These are phyloP conservation scores for Morus bassanus DNA, from an alignment of 2,797 vertebrate species.

Conservation along the genomic window DNA sequence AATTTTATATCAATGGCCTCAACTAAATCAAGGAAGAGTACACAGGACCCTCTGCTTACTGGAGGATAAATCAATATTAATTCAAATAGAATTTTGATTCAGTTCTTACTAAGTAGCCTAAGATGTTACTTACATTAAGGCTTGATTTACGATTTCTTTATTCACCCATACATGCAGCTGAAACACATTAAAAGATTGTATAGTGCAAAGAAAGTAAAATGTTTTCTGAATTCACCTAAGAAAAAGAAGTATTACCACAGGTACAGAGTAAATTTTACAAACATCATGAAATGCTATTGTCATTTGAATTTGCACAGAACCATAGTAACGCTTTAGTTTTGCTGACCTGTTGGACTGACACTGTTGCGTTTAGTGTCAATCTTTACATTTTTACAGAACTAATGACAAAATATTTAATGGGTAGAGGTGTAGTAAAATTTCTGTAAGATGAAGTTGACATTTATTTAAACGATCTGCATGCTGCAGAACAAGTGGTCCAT, in stretches of 20 bases:
- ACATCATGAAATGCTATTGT: neutral
- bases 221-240: neutral
- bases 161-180: neutral
- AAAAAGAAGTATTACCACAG: neutral
- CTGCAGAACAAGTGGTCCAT: neutral
- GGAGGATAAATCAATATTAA: neutral
- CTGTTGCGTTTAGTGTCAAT: neutral
- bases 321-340: neutral
- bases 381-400: neutral
- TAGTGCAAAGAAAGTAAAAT: neutral
- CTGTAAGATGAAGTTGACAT: neutral
- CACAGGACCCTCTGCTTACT: neutral
- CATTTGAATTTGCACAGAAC: neutral
- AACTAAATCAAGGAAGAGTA: neutral
- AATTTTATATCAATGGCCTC: neutral
- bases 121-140: neutral
- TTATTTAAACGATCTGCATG: neutral
- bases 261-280: neutral
- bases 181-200: neutral
- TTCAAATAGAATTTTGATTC: neutral
- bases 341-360: neutral
- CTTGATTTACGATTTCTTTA: conserved; percentile 31
- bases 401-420: neutral
- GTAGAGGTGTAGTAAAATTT: neutral
- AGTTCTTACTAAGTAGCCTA: neutral